These are phyloP conservation scores for Nerophis lumbriciformis DNA, from an alignment of 2,113 vertebrate species.

Conservation along the genomic window DNA sequence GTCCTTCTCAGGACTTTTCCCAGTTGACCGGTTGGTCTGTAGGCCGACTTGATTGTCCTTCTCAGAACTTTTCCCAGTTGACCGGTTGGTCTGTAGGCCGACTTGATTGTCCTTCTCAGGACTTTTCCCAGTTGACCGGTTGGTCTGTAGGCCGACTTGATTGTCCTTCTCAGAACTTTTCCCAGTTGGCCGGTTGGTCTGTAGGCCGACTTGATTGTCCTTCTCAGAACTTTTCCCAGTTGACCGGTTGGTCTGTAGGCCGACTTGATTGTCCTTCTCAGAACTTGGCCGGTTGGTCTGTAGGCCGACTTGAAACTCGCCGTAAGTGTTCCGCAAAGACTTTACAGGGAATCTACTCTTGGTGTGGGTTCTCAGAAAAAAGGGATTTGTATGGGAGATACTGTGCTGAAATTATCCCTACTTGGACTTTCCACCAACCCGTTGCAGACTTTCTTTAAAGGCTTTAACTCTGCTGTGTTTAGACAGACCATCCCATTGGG, in stretches of 20 bases:
- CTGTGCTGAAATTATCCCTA: constrained; percentile 67
- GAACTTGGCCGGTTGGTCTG: too few relatives aligned
- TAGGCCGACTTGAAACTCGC: not conserved
- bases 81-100: too few relatives aligned
- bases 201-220: not conserved
- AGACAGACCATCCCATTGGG: constrained; percentile 51
- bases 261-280: too few relatives aligned
- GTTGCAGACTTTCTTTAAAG: constrained; percentile 54
- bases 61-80: too few relatives aligned
- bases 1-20: too few relatives aligned
- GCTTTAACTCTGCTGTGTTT: constrained; percentile 59
- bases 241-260: too few relatives aligned
- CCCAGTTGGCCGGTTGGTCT: too few relatives aligned
- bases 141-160: not conserved
- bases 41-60: not conserved
- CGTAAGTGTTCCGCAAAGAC: constrained; percentile 19
- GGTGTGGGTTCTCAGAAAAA: constrained; percentile 60
- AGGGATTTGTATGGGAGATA: constrained; percentile 56
- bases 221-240: too few relatives aligned
- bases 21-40: too few relatives aligned
- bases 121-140: too few relatives aligned
- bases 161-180: too few relatives aligned
- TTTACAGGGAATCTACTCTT: constrained; percentile 57
- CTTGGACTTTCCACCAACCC: constrained; percentile 43
- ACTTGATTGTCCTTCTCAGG: not conserved